phyloP scores from a whole-genome alignment of 2,888 invertebrate species.

The Limnephilus auricula region DNA sequence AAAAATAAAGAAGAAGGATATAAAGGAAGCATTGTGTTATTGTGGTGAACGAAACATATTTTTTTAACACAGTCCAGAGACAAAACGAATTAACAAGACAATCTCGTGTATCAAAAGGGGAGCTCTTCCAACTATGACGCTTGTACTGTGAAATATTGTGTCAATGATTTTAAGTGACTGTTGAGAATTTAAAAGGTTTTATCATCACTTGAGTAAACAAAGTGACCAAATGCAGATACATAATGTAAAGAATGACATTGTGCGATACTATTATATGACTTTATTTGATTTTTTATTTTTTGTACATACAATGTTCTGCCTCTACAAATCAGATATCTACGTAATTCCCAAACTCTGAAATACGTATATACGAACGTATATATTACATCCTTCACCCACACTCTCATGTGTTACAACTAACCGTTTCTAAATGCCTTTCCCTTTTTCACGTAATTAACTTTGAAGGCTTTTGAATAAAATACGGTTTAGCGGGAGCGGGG shows the following conservation, averaged over 20 bases:
- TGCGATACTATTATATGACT: too few relatives aligned
- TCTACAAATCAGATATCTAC: not conserved
- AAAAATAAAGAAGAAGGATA: not conserved
- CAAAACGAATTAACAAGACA: not conserved
- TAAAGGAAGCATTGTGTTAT: not conserved
- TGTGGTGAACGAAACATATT: not conserved
- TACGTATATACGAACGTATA: not conserved
- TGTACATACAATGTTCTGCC: not conserved
- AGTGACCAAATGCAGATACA: not conserved
- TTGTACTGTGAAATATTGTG: not conserved
- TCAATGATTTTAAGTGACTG: not conserved
- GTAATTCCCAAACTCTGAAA: not conserved
- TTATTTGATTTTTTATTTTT: not conserved
- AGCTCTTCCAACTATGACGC: not conserved
- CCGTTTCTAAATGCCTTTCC: constrained; percentile 50
- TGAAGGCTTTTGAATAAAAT: constrained; percentile 62
- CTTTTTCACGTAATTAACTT: constrained; percentile 64
- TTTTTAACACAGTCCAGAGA: not conserved
- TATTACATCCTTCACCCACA: not conserved
- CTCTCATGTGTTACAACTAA: constrained; percentile 35
- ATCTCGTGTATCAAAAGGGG: not conserved
- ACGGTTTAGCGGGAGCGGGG: constrained; percentile 40
- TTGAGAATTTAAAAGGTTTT: not conserved
- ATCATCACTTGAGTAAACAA: not conserved
- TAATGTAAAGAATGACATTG: too few relatives aligned